Percentiles rank a stretch among this genome's conserved stretches.
Conservation (phyloP, 2,888 invertebrate species). For the Mechanitis messenoides region DNA sequence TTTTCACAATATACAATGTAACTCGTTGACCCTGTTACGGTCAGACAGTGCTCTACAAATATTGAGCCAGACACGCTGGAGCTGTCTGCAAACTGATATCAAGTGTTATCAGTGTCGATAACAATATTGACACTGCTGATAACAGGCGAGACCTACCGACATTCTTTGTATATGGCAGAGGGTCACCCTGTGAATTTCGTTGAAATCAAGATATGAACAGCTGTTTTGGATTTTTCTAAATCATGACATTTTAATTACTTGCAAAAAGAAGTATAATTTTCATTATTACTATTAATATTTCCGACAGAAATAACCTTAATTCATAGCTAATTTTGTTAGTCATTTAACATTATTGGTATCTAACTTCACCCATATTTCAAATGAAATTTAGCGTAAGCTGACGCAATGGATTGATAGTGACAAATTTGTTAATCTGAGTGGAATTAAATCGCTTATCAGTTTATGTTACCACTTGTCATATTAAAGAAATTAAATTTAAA, state of each 20-base stretch:
- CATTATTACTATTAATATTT: too few relatives aligned
- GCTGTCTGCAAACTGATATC: constrained; percentile 58
- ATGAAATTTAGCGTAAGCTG: constrained; percentile 4
- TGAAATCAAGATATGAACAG: background rate
- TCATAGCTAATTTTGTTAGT: background rate
- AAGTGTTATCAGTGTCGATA: constrained; percentile 53
- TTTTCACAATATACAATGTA: too few relatives aligned
- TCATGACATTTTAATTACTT: too few relatives aligned
- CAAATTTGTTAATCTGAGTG: constrained; percentile 1
- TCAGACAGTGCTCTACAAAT: constrained; percentile 55
- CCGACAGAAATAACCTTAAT: background rate
- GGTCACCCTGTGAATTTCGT: too few relatives aligned
- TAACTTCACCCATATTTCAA: background rate
- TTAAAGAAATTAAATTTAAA: too few relatives aligned
- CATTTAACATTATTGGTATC: background rate
- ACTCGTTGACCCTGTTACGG: constrained; percentile 43
- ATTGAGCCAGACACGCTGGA: constrained; percentile 61
- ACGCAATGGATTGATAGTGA: constrained; percentile 2
- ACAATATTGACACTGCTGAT: constrained; percentile 37
- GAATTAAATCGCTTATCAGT: background rate
- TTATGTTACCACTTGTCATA: too few relatives aligned
- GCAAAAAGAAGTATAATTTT: too few relatives aligned
- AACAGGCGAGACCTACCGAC: constrained; percentile 23
- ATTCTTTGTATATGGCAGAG: constrained; percentile 3
- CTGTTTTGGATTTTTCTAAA: too few relatives aligned